These are phyloP conservation scores for Thereva unica DNA, from an alignment of 2,888 invertebrate species.

Conservation along the genomic window DNA sequence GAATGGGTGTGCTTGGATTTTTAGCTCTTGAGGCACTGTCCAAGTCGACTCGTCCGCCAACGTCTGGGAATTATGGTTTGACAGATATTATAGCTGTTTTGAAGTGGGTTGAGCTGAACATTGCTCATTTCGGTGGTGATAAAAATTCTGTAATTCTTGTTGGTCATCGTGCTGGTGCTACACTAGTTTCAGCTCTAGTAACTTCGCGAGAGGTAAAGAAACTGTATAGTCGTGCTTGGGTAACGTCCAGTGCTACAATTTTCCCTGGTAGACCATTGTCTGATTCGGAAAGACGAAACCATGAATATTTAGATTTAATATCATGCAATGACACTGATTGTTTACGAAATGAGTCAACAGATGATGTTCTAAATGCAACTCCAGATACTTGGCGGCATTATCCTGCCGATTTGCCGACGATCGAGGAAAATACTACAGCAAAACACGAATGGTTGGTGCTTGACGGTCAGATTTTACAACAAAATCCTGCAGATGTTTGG, in stretches of 20 bases:
- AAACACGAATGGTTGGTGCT: slow-evolving; percentile 76
- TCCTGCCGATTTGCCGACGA: slow-evolving; percentile 61
- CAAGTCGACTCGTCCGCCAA: slow-evolving; percentile 70
- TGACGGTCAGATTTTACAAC: slow-evolving; percentile 71
- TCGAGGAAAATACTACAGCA: slow-evolving; percentile 62
- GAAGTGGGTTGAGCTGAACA: slow-evolving; percentile 80
- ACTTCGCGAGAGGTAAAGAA: slow-evolving; percentile 64
- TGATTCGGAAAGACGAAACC: slow-evolving; percentile 66
- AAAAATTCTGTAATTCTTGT: slow-evolving; percentile 76
- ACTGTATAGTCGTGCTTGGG: slow-evolving; percentile 78
- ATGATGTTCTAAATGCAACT: slow-evolving; percentile 68
- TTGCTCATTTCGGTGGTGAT: slow-evolving; percentile 83
- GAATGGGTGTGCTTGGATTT: slow-evolving; percentile 80
- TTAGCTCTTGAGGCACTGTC: slow-evolving; percentile 74
- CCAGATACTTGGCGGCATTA: slow-evolving; percentile 74
- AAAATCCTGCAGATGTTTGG: slow-evolving; percentile 70
- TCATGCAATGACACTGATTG: slow-evolving; percentile 66
- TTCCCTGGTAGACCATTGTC: slow-evolving; percentile 69
- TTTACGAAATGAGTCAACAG: slow-evolving; percentile 61
- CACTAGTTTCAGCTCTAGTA: slow-evolving; percentile 75
- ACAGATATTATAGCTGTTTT: slow-evolving; percentile 78
- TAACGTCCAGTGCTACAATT: slow-evolving; percentile 75
- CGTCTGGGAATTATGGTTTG: slow-evolving; percentile 85
- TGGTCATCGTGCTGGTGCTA: slow-evolving; percentile 85
- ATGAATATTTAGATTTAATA: slow-evolving; percentile 63